These are phyloP conservation scores for Epizoanthus rinbou DNA, from an alignment of 92 coral and sea anemone genomes.

Conservation along the genomic window DNA sequence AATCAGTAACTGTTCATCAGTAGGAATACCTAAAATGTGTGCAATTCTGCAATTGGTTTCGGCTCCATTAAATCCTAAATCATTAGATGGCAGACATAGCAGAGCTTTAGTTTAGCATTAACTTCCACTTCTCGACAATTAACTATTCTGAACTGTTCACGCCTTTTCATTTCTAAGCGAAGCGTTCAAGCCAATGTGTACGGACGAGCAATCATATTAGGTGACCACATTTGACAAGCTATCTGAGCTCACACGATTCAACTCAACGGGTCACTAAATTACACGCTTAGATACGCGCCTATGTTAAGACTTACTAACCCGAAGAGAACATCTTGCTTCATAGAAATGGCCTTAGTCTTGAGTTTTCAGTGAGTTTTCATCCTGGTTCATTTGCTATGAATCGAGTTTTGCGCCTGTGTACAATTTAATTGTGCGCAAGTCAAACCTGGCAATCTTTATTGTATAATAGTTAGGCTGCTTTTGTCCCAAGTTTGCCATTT, in stretches of 20 bases:
- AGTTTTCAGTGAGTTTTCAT: constrained; percentile 27
- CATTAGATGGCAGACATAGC: no score
- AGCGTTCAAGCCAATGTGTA: neutral
- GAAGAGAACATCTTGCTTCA: neutral
- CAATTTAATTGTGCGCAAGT: constrained; percentile 2
- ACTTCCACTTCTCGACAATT: no score
- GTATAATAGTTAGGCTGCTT: no score
- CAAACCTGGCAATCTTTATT: neutral
- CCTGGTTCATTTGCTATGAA: constrained; percentile 13
- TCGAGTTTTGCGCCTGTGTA: neutral
- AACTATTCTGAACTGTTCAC: neutral
- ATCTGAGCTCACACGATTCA: constrained; percentile 3
- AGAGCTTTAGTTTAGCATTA: no score
- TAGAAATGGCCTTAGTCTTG: constrained; percentile 6
- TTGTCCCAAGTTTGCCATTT: neutral
- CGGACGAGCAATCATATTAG: neutral
- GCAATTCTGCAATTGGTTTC: no score
- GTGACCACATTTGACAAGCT: constrained; percentile 3
- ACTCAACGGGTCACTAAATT: constrained; percentile 13
- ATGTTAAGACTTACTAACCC: constrained; percentile 9
- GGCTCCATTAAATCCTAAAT: no score
- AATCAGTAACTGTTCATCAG: no score
- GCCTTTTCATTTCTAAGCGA: constrained; percentile 1
- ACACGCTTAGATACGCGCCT: neutral
- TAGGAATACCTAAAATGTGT: no score